phyloP scores from a whole-genome alignment of 2,888 invertebrate species.

The Apamea sordens region DNA sequence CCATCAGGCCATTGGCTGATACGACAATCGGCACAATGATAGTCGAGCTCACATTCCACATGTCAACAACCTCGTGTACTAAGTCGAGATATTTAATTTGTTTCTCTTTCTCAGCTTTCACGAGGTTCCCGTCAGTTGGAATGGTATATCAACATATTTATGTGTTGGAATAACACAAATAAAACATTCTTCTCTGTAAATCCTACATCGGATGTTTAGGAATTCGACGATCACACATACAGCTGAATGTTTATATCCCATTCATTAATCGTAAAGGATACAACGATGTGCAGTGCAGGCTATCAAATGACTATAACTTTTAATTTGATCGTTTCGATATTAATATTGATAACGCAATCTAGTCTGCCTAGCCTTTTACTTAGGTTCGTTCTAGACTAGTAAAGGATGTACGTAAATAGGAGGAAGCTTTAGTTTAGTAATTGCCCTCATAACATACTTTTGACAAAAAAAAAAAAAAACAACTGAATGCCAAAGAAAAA shows the following conservation, averaged over 20 bases:
- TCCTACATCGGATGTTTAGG: background rate
- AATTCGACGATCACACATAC: background rate
- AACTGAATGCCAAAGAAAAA: background rate
- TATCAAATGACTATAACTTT: constrained; percentile 12
- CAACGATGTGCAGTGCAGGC: background rate
- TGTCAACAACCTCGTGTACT: too few relatives aligned
- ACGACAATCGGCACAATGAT: too few relatives aligned
- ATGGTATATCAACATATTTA: too few relatives aligned
- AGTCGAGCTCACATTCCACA: too few relatives aligned
- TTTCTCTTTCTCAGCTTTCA: too few relatives aligned
- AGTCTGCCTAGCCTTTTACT: background rate
- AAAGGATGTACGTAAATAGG: background rate
- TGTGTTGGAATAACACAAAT: too few relatives aligned
- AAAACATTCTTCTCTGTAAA: background rate
- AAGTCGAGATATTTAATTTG: too few relatives aligned
- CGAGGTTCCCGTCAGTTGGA: too few relatives aligned
- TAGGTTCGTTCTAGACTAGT: background rate
- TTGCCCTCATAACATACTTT: background rate
- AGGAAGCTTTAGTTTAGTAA: background rate
- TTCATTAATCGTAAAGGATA: constrained; percentile 13
- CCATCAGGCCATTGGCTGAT: too few relatives aligned
- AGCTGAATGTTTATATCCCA: constrained; percentile 9
- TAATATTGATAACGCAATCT: constrained; percentile 15
- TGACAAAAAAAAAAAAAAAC: background rate
- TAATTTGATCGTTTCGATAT: constrained; percentile 4